Conservation (phyloP, 2,888 invertebrate species). For the Oligia fasciuncula region DNA sequence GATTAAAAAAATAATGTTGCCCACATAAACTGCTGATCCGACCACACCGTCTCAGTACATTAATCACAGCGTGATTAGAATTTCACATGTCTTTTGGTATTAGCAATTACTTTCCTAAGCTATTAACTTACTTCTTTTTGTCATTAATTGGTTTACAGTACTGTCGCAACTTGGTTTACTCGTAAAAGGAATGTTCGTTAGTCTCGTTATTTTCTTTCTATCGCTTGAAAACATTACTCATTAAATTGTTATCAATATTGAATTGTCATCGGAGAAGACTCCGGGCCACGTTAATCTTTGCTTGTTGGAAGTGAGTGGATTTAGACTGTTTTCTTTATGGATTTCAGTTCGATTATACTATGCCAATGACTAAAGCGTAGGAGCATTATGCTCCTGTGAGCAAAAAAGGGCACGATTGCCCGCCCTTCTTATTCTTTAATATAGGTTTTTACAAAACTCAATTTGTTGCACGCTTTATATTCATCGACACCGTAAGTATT, state of each 20-base stretch:
- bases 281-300: not conserved
- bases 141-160: constrained; percentile 35
- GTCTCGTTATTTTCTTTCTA: constrained; percentile 37
- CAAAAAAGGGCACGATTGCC: not conserved
- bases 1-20: constrained; percentile 7
- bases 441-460: not conserved
- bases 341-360: not conserved
- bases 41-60: constrained; percentile 33
- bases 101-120: constrained; percentile 29
- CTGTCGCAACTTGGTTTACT: constrained; percentile 15
- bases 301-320: not conserved
- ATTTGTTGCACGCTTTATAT: not conserved
- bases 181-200: constrained; percentile 39
- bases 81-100: constrained; percentile 37
- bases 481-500: not conserved
- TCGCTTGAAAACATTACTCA: constrained; percentile 29
- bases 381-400: not conserved
- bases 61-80: constrained; percentile 29
- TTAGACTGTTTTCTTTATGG: not conserved
- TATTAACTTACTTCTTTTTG: constrained; percentile 46
- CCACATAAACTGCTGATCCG: not conserved
- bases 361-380: not conserved
- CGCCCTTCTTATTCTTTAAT: not conserved
- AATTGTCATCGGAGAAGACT: constrained; percentile 12
- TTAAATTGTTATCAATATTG: constrained; percentile 27